phyloP scores from a whole-genome alignment of 53 echinoderm and acorn worm species.

The Echinarachnius parma region DNA sequence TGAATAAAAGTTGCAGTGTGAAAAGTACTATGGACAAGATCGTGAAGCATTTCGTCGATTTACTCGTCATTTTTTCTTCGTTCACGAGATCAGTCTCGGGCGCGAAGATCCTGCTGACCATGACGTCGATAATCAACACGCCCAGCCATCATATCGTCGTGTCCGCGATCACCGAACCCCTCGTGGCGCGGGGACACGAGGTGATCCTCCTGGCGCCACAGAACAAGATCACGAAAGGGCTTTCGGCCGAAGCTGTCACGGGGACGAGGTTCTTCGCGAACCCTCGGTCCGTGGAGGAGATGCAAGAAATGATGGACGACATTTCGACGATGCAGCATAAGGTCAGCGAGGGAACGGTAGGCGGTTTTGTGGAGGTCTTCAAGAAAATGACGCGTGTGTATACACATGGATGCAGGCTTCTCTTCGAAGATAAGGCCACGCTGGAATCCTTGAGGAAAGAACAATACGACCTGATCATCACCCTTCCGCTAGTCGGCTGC shows the following conservation, averaged over 20 bases:
- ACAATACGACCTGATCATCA: constrained; percentile 11
- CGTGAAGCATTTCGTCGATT: too few species aligned
- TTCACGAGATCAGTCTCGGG: background rate
- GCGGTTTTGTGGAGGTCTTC: background rate
- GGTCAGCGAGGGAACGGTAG: background rate
- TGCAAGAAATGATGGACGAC: background rate
- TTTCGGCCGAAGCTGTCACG: constrained; percentile 7
- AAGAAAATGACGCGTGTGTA: background rate
- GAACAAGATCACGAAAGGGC: constrained; percentile 29
- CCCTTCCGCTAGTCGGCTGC: constrained; percentile 18
- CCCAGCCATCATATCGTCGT: constrained; percentile 34
- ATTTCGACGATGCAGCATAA: background rate
- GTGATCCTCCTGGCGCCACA: constrained; percentile 12
- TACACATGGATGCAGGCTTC: constrained; percentile 3
- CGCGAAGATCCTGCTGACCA: constrained; percentile 18
- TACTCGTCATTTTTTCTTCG: too few species aligned
- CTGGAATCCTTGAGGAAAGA: constrained; percentile 13
- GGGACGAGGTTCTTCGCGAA: constrained; percentile 24
- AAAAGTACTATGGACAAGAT: too few species aligned
- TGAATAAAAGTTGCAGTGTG: too few species aligned
- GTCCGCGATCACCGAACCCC: constrained; percentile 19
- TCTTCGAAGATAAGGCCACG: constrained; percentile 12
- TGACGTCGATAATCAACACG: constrained; percentile 20
- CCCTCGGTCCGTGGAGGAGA: background rate
- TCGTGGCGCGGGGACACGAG: constrained; percentile 19